A percentile compares a stretch with the other conserved stretches of the same genome.
These are phyloP conservation scores for Gallirallus australis DNA, from an alignment of 2,797 vertebrate species.

Conservation along the genomic window DNA sequence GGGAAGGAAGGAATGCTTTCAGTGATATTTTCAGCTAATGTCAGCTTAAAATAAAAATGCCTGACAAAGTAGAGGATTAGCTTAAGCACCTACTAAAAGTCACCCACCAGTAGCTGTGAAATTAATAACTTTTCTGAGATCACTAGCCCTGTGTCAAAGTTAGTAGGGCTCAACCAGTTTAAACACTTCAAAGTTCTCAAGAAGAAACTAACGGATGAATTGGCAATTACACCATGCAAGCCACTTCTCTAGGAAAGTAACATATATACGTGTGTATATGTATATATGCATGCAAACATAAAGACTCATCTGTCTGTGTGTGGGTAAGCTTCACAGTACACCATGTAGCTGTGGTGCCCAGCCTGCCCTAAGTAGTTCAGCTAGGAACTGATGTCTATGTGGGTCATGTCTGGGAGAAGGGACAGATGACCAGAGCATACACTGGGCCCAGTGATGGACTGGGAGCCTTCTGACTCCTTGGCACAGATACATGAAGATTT, in stretches of 20 bases:
- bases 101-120: background rate
- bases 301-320: background rate
- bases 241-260: background rate
- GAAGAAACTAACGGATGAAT: background rate
- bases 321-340: background rate
- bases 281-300: no score
- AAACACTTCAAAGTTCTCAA: background rate
- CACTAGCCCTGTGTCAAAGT: background rate
- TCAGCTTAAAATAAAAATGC: background rate
- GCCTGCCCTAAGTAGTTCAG: background rate
- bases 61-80: background rate
- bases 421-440: background rate
- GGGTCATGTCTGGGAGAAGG: background rate
- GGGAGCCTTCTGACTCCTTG: background rate
- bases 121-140: background rate
- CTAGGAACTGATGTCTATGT: background rate
- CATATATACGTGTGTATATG: accelerated
- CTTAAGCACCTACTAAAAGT: background rate
- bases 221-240: background rate
- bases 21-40: background rate
- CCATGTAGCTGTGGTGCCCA: background rate
- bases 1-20: background rate
- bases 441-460: background rate
- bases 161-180: background rate
- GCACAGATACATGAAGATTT: background rate